A percentile compares a stretch with the other conserved stretches of the same genome.
Conservation (phyloP, 2,113 vertebrate genomes). For the Phalacrocorax aristotelis region DNA sequence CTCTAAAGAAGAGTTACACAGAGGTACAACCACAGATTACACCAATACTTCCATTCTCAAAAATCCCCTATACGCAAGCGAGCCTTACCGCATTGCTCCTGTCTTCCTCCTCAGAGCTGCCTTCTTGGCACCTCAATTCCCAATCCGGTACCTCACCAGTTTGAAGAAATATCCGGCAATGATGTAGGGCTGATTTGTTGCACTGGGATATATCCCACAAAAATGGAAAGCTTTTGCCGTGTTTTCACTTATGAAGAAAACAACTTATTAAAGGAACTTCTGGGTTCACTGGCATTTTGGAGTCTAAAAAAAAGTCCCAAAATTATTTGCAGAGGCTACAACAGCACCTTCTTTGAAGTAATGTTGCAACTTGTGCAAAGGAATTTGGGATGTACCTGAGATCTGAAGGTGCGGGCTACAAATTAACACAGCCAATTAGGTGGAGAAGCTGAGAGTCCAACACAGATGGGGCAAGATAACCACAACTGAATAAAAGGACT, state of each 20-base stretch:
- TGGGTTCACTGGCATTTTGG: conserved; percentile 13
- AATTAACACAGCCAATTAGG: conserved; percentile 63
- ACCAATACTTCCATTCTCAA: not conserved
- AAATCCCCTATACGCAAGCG: not conserved
- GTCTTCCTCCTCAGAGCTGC: not conserved
- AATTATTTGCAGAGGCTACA: conserved; percentile 51
- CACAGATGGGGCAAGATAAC: conserved; percentile 44
- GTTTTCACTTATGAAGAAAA: conserved; percentile 23
- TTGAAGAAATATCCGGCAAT: not conserved
- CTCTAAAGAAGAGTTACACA: not conserved
- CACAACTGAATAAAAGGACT: conserved; percentile 34
- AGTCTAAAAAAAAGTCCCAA: conserved; percentile 49
- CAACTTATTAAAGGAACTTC: conserved; percentile 36
- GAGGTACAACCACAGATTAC: not conserved
- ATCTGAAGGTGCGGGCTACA: conserved; percentile 53
- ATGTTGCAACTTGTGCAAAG: conserved; percentile 56
- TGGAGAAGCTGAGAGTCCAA: conserved; percentile 46
- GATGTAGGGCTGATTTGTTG: not conserved
- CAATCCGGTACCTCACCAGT: not conserved
- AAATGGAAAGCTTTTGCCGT: not conserved
- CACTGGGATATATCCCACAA: not conserved
- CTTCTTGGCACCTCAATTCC: conserved; percentile 12
- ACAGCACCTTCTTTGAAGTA: conserved; percentile 62
- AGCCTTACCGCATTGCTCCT: conserved; percentile 25
- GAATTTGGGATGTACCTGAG: conserved; percentile 59